Conservation (phyloP, 2,888 invertebrate species). For the Synanthedon tipuliformis region DNA sequence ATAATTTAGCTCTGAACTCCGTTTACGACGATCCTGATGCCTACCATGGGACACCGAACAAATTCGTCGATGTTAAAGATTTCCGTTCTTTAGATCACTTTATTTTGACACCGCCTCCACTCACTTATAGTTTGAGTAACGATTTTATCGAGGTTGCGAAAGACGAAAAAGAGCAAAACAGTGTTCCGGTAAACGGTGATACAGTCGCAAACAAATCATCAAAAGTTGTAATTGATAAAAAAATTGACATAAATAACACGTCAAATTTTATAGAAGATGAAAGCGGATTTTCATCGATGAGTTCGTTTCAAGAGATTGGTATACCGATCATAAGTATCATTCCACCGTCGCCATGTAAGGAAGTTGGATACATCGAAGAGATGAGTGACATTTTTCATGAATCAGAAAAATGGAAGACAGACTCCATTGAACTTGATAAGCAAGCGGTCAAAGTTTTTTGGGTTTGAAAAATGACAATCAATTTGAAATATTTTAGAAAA, state of each 20-base stretch:
- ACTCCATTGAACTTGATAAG: slow-evolving; percentile 40
- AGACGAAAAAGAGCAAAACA: slow-evolving; percentile 20
- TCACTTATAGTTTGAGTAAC: slow-evolving; percentile 30
- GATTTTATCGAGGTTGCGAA: slow-evolving; percentile 26
- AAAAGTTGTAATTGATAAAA: slow-evolving; percentile 20
- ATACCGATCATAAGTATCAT: slow-evolving; percentile 71
- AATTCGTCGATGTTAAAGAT: slow-evolving; percentile 25
- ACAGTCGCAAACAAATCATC: slow-evolving; percentile 12
- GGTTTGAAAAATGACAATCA: slow-evolving; percentile 31
- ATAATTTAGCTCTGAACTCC: slow-evolving; percentile 25
- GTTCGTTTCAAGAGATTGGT: slow-evolving; percentile 85
- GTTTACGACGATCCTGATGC: slow-evolving; percentile 22
- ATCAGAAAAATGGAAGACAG: slow-evolving; percentile 44
- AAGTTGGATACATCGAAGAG: slow-evolving; percentile 42
- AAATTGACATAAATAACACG: slow-evolving; percentile 36
- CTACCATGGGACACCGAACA: slow-evolving; percentile 24
- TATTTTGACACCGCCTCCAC: slow-evolving; percentile 25
- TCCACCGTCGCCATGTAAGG: slow-evolving; percentile 59
- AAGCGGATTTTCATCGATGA: slow-evolving; percentile 88
- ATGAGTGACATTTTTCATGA: slow-evolving; percentile 33
- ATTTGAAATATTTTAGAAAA: too few species aligned
- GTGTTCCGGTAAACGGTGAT: slow-evolving; percentile 7
- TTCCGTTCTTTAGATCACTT: slow-evolving; percentile 21
- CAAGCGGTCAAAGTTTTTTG: slow-evolving; percentile 60
- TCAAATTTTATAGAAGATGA: slow-evolving; percentile 75